phyloP scores from a whole-genome alignment of 2,888 invertebrate genomes.

The Caenorhabditis sp. region DNA sequence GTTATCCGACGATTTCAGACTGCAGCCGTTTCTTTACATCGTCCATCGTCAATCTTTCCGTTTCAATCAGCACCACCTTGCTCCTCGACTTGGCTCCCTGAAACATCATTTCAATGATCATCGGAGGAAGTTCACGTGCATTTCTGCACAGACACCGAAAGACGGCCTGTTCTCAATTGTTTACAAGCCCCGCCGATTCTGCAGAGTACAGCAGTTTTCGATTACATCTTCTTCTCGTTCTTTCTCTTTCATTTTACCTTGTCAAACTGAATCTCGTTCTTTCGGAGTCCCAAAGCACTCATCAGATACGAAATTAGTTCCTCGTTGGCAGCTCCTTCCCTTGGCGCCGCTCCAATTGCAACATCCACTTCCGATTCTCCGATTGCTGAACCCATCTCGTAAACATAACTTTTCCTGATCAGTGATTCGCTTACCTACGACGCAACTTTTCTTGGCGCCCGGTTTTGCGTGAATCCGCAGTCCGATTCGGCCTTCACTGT shows the following conservation, averaged over 20 bases:
- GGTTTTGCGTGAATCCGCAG: constrained; percentile 86
- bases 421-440: constrained; percentile 82
- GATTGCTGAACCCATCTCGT: constrained; percentile 59
- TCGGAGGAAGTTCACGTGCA: constrained; percentile 7
- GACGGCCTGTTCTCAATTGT: constrained; percentile 11
- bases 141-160: not conserved
- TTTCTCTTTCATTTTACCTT: constrained; percentile 80
- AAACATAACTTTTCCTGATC: constrained; percentile 5
- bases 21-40: constrained; percentile 61
- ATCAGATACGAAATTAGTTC: constrained; percentile 86
- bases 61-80: constrained; percentile 68
- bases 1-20: constrained; percentile 38
- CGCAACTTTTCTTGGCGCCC: constrained; percentile 85
- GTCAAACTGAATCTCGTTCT: constrained; percentile 85
- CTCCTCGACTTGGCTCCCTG: constrained; percentile 72
- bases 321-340: constrained; percentile 88
- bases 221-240: constrained; percentile 14
- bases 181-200: not conserved
- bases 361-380: constrained; percentile 84
- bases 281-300: constrained; percentile 84
- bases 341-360: constrained; percentile 87
- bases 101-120: constrained; percentile 21
- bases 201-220: constrained; percentile 21
- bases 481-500: constrained; percentile 82
- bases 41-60: constrained; percentile 58